A percentile compares a stretch with the other conserved stretches of the same genome.
Conservation (phyloP, 2,797 vertebrate species). For the Atherinosoma microstoma region DNA sequence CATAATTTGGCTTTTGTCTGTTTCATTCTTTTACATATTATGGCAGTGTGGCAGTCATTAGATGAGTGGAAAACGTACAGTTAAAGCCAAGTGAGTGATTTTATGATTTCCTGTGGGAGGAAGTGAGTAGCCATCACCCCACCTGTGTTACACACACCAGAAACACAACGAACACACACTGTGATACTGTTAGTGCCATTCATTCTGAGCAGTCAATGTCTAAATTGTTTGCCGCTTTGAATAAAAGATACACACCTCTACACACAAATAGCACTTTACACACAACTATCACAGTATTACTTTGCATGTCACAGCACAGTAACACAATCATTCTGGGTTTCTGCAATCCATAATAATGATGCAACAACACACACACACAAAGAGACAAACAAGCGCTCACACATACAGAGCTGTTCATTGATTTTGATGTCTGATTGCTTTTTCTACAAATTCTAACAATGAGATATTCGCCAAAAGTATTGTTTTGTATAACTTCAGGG, state of each 20-base stretch:
- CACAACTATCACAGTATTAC: constrained; percentile 33
- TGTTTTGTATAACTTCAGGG: neutral
- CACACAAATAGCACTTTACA: constrained; percentile 32
- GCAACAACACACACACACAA: constrained; percentile 50
- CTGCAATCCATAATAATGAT: constrained; percentile 74
- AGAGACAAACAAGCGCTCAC: constrained; percentile 42
- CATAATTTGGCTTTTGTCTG: constrained; percentile 30
- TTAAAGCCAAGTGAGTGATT: constrained; percentile 86
- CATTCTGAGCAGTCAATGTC: constrained; percentile 31
- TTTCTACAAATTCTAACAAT: constrained; percentile 56
- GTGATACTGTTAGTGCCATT: constrained; percentile 44
- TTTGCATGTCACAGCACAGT: constrained; percentile 63
- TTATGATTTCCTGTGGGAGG: constrained; percentile 95
- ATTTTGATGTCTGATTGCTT: constrained; percentile 41
- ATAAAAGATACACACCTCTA: constrained; percentile 22
- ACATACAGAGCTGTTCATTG: constrained; percentile 45
- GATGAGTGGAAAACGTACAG: constrained; percentile 76
- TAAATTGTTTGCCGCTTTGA: constrained; percentile 17
- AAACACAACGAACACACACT: constrained; percentile 65
- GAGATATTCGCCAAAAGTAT: neutral
- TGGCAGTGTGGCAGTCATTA: constrained; percentile 85
- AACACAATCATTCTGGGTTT: constrained; percentile 76
- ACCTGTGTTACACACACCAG: constrained; percentile 83
- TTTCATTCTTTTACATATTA: constrained; percentile 66
- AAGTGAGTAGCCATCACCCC: constrained; percentile 87